phyloP scores from a whole-genome alignment of 2,888 invertebrate genomes.

The Trichopria drosophilae region DNA sequence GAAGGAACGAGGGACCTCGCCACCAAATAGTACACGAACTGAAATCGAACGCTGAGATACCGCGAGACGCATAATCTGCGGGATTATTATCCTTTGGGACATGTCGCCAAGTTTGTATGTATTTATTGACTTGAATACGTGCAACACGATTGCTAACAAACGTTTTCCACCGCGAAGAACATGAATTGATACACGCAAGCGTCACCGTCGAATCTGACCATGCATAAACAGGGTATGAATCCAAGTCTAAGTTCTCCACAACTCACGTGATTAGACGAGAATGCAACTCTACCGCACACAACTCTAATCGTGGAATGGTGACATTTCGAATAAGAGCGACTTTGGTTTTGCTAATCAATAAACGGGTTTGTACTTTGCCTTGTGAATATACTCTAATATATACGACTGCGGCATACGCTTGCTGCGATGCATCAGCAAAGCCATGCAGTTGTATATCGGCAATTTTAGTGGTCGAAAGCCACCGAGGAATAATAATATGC shows the following conservation, averaged over 20 bases:
- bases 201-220: conserved; percentile 39
- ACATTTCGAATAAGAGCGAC: conserved; percentile 25
- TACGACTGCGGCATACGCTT: conserved; percentile 34
- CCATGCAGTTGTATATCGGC: conserved; percentile 29
- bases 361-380: not conserved
- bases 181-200: conserved; percentile 36
- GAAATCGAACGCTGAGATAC: no score
- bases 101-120: conserved; percentile 39
- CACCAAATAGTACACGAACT: no score
- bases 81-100: conserved; percentile 42
- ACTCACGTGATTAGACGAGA: conserved; percentile 3
- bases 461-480: conserved; percentile 1
- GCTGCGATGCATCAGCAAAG: conserved; percentile 35
- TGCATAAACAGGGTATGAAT: no score
- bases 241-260: not conserved
- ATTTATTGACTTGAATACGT: conserved; percentile 39
- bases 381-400: conserved; percentile 17
- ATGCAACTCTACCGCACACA: conserved; percentile 30
- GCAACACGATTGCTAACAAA: conserved; percentile 44
- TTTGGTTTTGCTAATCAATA: conserved; percentile 14
- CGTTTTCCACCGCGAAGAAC: conserved; percentile 31
- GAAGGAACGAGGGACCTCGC: no score
- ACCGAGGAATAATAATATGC: conserved; percentile 20
- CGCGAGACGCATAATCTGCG: no score
- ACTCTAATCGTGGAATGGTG: conserved; percentile 29